Percentiles rank a stretch among this genome's conserved stretches.
phyloP scores from a whole-genome alignment of 2,113 vertebrate species.

The Pithys albifrons region DNA sequence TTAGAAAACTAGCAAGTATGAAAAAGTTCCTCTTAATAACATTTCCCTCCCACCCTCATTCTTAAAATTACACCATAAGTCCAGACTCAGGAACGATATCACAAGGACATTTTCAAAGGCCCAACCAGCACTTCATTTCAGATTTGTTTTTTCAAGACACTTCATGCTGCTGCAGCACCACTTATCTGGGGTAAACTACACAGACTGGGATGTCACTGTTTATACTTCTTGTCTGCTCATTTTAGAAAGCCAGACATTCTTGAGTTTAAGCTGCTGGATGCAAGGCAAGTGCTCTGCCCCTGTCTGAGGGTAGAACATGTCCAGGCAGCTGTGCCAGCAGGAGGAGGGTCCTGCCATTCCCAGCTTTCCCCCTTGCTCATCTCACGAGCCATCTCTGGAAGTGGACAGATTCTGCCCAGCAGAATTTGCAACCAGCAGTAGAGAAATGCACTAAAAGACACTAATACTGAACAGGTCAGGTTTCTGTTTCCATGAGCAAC shows the following conservation, averaged over 20 bases:
- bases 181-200: not conserved
- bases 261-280: not conserved
- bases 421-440: constrained; percentile 35
- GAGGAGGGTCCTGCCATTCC: not conserved
- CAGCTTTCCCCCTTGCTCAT: not conserved
- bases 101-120: not conserved
- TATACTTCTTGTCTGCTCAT: not conserved
- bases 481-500: constrained; percentile 7
- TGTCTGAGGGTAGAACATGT: not conserved
- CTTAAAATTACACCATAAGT: not conserved
- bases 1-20: constrained; percentile 37
- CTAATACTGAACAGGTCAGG: not conserved
- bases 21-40: not conserved
- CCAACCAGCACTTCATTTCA: not conserved
- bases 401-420: constrained; percentile 30
- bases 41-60: not conserved
- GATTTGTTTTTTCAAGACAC: not conserved
- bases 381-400: not conserved
- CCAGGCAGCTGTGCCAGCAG: not conserved
- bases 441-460: not conserved
- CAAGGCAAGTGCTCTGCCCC: not conserved
- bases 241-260: not conserved
- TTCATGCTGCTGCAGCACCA: not conserved
- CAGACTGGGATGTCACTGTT: not conserved
- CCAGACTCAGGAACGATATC: not conserved